These are phyloP conservation scores for Henricia sp. DNA, from an alignment of 53 echinoderm and acorn worm species.

Conservation along the genomic window DNA sequence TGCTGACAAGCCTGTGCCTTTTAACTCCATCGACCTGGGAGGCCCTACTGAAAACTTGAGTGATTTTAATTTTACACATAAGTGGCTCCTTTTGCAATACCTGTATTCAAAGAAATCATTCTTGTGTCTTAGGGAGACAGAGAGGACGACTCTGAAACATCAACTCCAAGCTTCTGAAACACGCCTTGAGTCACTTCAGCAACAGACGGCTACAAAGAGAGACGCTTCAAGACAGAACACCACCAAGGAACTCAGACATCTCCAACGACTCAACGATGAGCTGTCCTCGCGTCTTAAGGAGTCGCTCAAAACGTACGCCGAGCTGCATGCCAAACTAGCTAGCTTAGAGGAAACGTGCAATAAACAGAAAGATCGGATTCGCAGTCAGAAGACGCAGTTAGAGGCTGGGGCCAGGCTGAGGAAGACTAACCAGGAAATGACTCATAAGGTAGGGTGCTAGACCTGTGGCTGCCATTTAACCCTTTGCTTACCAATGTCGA, in stretches of 20 bases:
- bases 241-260: conserved; percentile 70
- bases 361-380: conserved; percentile 69
- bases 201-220: conserved; percentile 35
- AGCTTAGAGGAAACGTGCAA: conserved; percentile 61
- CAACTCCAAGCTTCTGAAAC: conserved; percentile 56
- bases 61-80: too few relatives aligned
- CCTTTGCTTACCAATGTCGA: too few relatives aligned
- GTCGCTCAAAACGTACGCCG: conserved; percentile 62
- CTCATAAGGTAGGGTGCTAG: conserved; percentile 19
- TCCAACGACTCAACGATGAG: conserved; percentile 60
- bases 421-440: conserved; percentile 69
- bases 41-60: too few relatives aligned
- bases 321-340: conserved; percentile 53
- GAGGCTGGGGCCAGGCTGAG: conserved; percentile 64
- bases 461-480: too few relatives aligned
- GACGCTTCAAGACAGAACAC: conserved; percentile 66
- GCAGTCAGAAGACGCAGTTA: conserved; percentile 77
- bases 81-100: too few relatives aligned
- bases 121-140: conserved; percentile 80
- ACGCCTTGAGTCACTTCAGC: conserved; percentile 61
- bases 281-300: conserved; percentile 54
- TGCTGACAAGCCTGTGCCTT: too few relatives aligned
- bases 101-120: too few relatives aligned
- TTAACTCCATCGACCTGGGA: too few relatives aligned
- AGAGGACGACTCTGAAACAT: conserved; percentile 46